Evolutionary conservation across 2,797 vertebrate genomes (phyloP), one percentile per base, ranked within the genome.

Genomic region (Saxicola maurus): DNA sequence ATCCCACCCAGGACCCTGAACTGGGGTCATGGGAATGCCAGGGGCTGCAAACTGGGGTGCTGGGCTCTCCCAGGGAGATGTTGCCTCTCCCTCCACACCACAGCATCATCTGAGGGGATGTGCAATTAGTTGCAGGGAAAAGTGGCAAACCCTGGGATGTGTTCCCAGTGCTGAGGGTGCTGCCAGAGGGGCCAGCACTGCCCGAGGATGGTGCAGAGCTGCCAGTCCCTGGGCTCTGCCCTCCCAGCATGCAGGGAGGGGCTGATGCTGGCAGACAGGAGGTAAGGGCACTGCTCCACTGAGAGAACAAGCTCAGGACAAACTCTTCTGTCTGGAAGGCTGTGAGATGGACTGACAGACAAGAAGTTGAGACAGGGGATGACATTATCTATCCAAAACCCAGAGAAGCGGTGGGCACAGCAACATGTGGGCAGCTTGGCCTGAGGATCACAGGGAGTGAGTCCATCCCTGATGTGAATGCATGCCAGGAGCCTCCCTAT

Each of bases 191-290:
- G 20, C 2, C 4, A 40, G 53, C 3, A 1, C 40, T 23, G 24
- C 12, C 53, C 0, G 12, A 35, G 61, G 56, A 37, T 19, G 45
- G 53, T 35, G 24, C 38, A 21, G 52, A 67, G 4, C 83, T 23
- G 61, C 43, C 56, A 53, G 33, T 18, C 17, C 57, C n/a, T 10
- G 43, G 75, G 75, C 52, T 85, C 33, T 37, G 33, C 30, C 35
- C 49, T 16, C 24, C 20, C 56, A 7, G 31, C 23, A 21, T 17
- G 8, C 35, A 20, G 28, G 12, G 43, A 48, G 20, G 40, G 66
- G 57, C 2, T 0, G 20, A 7, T 16, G 59, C 24, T 0, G 0
- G 42, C 46, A 61, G 46, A 10, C 0, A 20, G 46, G 5, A 23
- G 62, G 38, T 27, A 10, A 33, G 21, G 64, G 28, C 60, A 23